phyloP scores from a whole-genome alignment of 2,888 invertebrate genomes.

The Mythimna lalbum region DNA sequence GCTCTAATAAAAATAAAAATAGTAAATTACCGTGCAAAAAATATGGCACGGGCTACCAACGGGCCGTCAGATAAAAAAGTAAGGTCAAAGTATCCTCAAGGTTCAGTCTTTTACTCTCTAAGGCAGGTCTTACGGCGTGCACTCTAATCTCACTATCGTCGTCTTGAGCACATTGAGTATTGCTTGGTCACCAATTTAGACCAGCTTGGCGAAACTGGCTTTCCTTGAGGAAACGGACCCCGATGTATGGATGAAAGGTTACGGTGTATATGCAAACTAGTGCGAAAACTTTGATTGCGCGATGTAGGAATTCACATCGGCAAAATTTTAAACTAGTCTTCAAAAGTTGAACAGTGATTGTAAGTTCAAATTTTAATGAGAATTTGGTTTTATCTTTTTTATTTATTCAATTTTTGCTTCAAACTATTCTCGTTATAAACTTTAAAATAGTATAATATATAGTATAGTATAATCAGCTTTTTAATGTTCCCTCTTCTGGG shows the following conservation, averaged over 20 bases:
- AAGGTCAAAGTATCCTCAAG: no score
- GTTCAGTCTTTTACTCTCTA: no score
- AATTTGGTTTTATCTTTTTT: not conserved
- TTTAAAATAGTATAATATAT: not conserved
- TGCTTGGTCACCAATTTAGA: not conserved
- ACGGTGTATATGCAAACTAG: not conserved
- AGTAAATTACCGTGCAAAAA: no score
- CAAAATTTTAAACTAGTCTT: no score
- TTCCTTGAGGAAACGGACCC: not conserved
- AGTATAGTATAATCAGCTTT: no score
- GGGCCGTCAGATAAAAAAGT: no score
- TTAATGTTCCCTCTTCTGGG: no score
- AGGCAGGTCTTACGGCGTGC: not conserved
- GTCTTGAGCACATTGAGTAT: no score
- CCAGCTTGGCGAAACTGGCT: not conserved
- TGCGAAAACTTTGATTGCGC: constrained; percentile 2
- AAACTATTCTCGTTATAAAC: not conserved
- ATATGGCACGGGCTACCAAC: no score
- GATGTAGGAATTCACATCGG: not conserved
- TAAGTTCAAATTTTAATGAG: not conserved
- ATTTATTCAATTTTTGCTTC: not conserved
- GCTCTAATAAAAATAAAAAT: no score
- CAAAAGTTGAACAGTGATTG: not conserved
- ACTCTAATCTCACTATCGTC: not conserved
- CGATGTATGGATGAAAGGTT: not conserved